These are phyloP conservation scores for Orchesellides sinensis DNA, from an alignment of 2,888 invertebrate species.

Conservation along the genomic window DNA sequence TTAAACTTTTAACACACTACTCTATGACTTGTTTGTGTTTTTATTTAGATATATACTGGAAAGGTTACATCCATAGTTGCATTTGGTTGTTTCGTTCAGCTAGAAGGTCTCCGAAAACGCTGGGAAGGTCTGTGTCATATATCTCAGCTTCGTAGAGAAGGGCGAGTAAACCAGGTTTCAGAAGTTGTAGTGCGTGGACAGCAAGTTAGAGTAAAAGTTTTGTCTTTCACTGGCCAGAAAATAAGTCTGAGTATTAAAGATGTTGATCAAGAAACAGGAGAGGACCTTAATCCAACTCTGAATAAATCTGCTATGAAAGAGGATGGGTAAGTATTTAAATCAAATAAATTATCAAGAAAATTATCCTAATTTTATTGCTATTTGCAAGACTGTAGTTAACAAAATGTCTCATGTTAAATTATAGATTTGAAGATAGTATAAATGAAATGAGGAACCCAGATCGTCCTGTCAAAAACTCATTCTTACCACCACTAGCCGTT, in stretches of 20 bases:
- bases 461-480: slow-evolving; percentile 82
- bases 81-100: slow-evolving; percentile 98
- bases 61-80: slow-evolving; percentile 96
- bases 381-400: neutral
- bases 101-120: slow-evolving; percentile 91
- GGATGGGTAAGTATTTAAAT: slow-evolving; percentile 77
- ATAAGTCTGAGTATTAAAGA: slow-evolving; percentile 98
- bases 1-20: neutral
- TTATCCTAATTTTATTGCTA: neutral
- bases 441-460: slow-evolving; percentile 87
- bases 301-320: slow-evolving; percentile 75
- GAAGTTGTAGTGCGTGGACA: slow-evolving; percentile 95
- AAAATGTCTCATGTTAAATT: slow-evolving; percentile 20
- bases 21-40: neutral
- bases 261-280: slow-evolving; percentile 96
- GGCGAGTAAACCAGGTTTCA: slow-evolving; percentile 94
- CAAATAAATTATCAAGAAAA: neutral
- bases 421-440: slow-evolving; percentile 59
- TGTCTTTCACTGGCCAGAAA: slow-evolving; percentile 95
- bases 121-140: slow-evolving; percentile 99
- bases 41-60: slow-evolving; percentile 88
- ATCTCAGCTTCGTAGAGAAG: slow-evolving; percentile 94
- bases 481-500: slow-evolving; percentile 80
- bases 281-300: slow-evolving; percentile 91
- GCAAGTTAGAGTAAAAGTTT: slow-evolving; percentile 92